These are phyloP conservation scores for Coryphaenoides rupestris DNA, from an alignment of 2,113 vertebrate genomes.

Conservation along the genomic window DNA sequence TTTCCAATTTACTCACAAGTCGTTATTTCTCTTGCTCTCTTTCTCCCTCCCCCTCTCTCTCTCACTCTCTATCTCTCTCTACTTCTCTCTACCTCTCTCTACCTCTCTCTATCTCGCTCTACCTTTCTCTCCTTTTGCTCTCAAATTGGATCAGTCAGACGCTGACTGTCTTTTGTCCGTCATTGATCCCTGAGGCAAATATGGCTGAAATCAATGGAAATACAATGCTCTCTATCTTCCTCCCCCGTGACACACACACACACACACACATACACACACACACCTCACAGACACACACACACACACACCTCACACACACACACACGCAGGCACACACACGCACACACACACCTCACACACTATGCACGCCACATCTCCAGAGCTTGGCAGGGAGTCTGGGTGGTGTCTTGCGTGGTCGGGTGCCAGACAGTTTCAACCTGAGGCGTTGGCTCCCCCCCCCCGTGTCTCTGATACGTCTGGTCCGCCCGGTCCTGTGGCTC, in stretches of 20 bases:
- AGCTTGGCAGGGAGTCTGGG: background rate
- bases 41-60: background rate
- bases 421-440: background rate
- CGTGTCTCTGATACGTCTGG: background rate
- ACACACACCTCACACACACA: too few species aligned
- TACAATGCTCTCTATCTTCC: slow-evolving; percentile 13
- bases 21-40: background rate
- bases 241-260: too few species aligned
- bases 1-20: too few species aligned
- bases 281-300: too few species aligned
- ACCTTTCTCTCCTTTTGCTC: background rate
- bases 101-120: too few species aligned
- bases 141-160: slow-evolving; percentile 7
- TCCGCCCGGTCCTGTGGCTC: background rate
- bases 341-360: too few species aligned
- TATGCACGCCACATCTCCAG: too few species aligned
- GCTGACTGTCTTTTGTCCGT: slow-evolving; percentile 8
- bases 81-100: too few species aligned
- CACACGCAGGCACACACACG: too few species aligned
- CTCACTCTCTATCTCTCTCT: too few species aligned
- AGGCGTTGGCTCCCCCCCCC: background rate
- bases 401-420: background rate
- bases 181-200: slow-evolving; percentile 15
- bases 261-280: too few species aligned
- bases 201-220: slow-evolving; percentile 27